Percentiles rank a stretch among this genome's conserved stretches.
These are phyloP conservation scores for Cactoblastis cactorum DNA, from an alignment of 2,888 invertebrate genomes.

Conservation along the genomic window DNA sequence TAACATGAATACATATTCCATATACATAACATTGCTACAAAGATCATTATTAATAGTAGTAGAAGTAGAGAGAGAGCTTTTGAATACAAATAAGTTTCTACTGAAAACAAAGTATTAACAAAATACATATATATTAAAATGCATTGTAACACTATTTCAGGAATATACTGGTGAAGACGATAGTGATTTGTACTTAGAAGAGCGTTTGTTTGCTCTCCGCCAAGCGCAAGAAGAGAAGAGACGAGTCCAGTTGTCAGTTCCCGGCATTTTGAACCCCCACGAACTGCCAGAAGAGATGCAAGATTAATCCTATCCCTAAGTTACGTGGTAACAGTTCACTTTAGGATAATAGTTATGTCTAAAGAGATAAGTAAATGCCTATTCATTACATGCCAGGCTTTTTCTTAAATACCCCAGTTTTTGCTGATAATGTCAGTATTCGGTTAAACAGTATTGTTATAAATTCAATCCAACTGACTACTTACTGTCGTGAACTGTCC, in stretches of 20 bases:
- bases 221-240: conserved; percentile 96
- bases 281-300: conserved; percentile 98
- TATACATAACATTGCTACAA: no score
- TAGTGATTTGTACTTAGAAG: conserved; percentile 97
- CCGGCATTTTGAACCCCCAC: conserved; percentile 97
- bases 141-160: conserved; percentile 74
- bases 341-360: conserved; percentile 15
- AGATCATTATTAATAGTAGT: no score
- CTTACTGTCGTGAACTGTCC: no score
- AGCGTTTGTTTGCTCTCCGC: conserved; percentile 93
- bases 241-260: conserved; percentile 94
- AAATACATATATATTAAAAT: neutral
- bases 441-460: neutral
- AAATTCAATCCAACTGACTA: no score
- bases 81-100: no score
- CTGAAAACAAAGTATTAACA: no score
- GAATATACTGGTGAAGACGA: conserved; percentile 99
- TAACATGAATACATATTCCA: no score
- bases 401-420: conserved; percentile 2
- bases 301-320: conserved; percentile 78
- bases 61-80: no score
- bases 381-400: conserved; percentile 11
- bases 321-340: conserved; percentile 49
- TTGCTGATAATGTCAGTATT: neutral
- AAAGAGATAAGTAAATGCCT: conserved; percentile 13